Percentiles rank a stretch among this genome's conserved stretches.
Conservation (phyloP, 2,888 invertebrate species). For the Girardia tigrina region DNA sequence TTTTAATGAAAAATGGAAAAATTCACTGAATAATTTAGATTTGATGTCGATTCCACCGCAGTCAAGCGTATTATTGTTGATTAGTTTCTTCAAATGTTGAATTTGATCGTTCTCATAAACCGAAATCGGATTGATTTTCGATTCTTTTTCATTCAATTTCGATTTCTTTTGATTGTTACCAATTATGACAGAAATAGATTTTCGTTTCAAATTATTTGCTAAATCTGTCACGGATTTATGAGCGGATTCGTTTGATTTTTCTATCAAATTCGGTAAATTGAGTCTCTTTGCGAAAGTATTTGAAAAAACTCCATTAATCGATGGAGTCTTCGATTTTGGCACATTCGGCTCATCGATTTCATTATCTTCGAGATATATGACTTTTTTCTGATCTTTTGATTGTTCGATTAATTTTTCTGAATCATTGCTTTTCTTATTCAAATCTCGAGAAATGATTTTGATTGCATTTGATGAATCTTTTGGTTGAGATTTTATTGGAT, state of each 20-base stretch:
- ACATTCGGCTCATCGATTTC: neutral
- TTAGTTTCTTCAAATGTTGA: neutral
- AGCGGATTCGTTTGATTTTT: neutral
- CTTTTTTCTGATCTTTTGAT: neutral
- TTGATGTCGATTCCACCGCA: too few species aligned
- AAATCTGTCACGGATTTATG: neutral
- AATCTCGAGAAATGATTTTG: too few species aligned
- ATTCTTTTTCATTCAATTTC: neutral
- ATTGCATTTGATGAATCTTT: too few species aligned
- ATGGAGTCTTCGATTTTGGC: neutral
- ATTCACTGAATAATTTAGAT: too few species aligned
- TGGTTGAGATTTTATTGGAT: neutral
- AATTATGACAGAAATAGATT: neutral
- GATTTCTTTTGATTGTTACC: neutral
- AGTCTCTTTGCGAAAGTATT: neutral
- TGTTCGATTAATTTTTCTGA: neutral
- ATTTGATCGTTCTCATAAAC: neutral
- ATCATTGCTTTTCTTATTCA: neutral
- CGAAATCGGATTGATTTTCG: neutral
- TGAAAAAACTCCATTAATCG: neutral
- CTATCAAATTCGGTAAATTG: neutral
- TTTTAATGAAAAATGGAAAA: too few species aligned
- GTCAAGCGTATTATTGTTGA: neutral
- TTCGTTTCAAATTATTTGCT: neutral
- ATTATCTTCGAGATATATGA: slow-evolving; percentile 5